These are phyloP conservation scores for Peromyscus leucopus DNA, from an alignment of 2,113 vertebrate species.

Conservation along the genomic window DNA sequence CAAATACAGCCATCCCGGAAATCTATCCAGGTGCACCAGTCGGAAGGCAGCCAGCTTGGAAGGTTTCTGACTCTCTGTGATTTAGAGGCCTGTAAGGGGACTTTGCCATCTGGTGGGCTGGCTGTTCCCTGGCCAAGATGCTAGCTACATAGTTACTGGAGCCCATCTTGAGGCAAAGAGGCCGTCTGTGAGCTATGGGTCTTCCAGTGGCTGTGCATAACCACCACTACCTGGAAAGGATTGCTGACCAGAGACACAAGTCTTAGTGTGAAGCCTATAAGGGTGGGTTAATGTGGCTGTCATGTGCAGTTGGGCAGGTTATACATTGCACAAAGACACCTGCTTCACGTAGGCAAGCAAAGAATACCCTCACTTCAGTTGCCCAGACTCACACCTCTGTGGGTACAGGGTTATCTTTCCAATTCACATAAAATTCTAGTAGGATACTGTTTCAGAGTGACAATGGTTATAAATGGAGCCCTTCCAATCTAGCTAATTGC, in stretches of 20 bases:
- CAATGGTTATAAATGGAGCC: neutral
- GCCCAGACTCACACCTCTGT: neutral
- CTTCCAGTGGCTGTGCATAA: neutral
- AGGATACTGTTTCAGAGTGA: too few species aligned
- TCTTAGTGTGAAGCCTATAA: neutral
- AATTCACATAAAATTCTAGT: neutral
- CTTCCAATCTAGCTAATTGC: neutral
- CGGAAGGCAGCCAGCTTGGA: constrained; percentile 68
- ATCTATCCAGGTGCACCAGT: neutral
- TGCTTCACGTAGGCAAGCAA: neutral
- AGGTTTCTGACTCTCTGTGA: constrained; percentile 38
- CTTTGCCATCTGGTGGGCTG: constrained; percentile 69
- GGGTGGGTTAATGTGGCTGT: neutral
- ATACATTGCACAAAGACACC: neutral
- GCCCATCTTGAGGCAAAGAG: neutral
- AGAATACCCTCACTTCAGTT: neutral
- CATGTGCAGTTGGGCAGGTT: neutral
- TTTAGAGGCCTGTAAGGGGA: neutral
- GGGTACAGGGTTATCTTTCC: neutral
- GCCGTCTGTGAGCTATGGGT: neutral
- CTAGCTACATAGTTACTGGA: neutral
- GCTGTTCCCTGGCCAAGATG: neutral
- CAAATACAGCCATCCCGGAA: constrained; percentile 56
- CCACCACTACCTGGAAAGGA: neutral
- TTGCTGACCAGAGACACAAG: neutral